Evolutionary conservation across 2,113 vertebrate species (phyloP).

Genomic region (Anser cygnoides): DNA sequence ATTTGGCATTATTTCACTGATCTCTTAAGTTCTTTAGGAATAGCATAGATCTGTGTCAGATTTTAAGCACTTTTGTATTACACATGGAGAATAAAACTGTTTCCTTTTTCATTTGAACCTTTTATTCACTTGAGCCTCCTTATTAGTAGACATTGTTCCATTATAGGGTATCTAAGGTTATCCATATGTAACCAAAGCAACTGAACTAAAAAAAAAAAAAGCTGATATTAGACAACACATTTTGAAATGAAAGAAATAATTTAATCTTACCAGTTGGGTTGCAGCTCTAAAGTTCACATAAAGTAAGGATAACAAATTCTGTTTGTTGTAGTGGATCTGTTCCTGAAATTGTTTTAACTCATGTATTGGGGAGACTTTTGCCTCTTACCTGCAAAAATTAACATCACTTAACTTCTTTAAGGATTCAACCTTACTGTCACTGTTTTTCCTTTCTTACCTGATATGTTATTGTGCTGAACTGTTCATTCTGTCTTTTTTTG

Average conservation of each 20-base stretch:
- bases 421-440: neutral
- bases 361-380: neutral
- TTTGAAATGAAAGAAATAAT: neutral
- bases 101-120: neutral
- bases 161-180: neutral
- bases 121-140: neutral
- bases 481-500: neutral
- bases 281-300: neutral
- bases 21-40: neutral
- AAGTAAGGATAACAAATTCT: neutral
- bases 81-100: neutral
- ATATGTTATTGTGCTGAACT: neutral
- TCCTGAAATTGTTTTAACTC: neutral
- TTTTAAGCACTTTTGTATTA: neutral
- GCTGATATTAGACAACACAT: accelerated
- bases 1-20: neutral
- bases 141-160: neutral
- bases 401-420: neutral
- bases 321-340: neutral
- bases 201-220: neutral
- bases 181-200: neutral
- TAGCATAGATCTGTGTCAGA: neutral
- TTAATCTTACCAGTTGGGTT: neutral
- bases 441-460: neutral
- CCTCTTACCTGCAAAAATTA: neutral